A percentile compares a stretch with the other conserved stretches of the same genome.
phyloP scores from a whole-genome alignment of 2,113 vertebrate species.

The Gasterosteus nipponicus region DNA sequence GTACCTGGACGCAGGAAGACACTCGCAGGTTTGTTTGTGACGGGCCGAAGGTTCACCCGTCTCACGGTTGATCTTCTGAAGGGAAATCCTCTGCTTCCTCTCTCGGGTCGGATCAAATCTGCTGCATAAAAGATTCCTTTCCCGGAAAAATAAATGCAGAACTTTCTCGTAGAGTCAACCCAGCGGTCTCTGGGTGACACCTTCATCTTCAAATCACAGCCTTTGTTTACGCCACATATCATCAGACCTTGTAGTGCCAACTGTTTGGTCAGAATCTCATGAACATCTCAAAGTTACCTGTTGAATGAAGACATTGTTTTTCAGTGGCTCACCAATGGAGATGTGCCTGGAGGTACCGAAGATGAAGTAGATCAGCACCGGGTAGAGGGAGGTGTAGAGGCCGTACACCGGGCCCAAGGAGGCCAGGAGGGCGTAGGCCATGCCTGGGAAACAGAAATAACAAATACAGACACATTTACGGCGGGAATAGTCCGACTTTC shows the following conservation, averaged over 20 bases:
- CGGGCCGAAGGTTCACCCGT: too few species aligned
- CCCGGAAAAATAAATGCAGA: background rate
- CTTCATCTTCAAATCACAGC: background rate
- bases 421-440: constrained; percentile 93
- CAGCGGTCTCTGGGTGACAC: too few species aligned
- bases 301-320: background rate
- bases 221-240: background rate
- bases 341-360: constrained; percentile 95
- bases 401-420: constrained; percentile 88
- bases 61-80: too few species aligned
- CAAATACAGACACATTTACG: background rate
- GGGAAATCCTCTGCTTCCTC: background rate
- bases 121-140: background rate
- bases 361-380: constrained; percentile 90
- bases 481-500: background rate
- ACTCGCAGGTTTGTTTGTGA: background rate
- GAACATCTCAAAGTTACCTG: background rate
- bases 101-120: background rate
- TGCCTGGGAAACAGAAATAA: constrained; percentile 75
- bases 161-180: too few species aligned
- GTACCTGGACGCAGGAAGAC: constrained; percentile 82
- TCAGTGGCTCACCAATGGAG: constrained; percentile 87
- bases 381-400: constrained; percentile 92
- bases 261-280: background rate
- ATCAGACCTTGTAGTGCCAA: background rate